Evolutionary conservation across 1,140 invertebrate genomes (phyloP), one percentile per base, ranked within the genome.

Genomic region (Lamellibrachia luymesi): DNA sequence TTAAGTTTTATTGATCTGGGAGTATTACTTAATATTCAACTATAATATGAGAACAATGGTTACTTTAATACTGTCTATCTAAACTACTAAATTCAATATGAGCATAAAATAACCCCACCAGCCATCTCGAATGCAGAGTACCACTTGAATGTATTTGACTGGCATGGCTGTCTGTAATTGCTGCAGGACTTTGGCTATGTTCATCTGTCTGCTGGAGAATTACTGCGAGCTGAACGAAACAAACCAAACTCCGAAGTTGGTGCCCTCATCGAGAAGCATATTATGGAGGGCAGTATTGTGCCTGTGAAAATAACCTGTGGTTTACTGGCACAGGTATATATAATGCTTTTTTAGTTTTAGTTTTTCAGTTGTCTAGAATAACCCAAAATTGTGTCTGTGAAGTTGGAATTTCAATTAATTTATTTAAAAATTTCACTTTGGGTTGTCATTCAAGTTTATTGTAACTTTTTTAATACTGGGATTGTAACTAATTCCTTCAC

Each of bases 251-350:
- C 99, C 0, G 95, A 99, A 95, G 99, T 97, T 96, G 98, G 98
- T 0, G 98, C 99, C 95, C 97, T 99, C 91, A 99, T 99, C 92
- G 98, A 99, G 94, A 97, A 97, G 56, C 98, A 99, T 95, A 99
- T 99, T 92, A 97, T 97, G 64, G 98, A 99, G 96, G 99, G 99
- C 25, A 98, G 97, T 93, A 99, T 99, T 94, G 99, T 99, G 0
- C 99, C 99, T 38, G 99, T 99, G 0, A 98, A 99, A 97, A 99
- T 99, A 93, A 99, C 99, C 38, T 99, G 99, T 96, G 98, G 97
- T 92, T 97, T 99, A 13, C 96, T 99, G 38, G 98, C 98, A 95
- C 97, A 97, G 94, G 97, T 97, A 94, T 95, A 93, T 56, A 91
- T 93, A 52, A 90, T 91, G 90, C 38, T 38, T 38, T 38, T 38